Percentiles rank a stretch among this genome's conserved stretches.
Conservation (phyloP, 2,888 invertebrate species). For the Acleris cristana region DNA sequence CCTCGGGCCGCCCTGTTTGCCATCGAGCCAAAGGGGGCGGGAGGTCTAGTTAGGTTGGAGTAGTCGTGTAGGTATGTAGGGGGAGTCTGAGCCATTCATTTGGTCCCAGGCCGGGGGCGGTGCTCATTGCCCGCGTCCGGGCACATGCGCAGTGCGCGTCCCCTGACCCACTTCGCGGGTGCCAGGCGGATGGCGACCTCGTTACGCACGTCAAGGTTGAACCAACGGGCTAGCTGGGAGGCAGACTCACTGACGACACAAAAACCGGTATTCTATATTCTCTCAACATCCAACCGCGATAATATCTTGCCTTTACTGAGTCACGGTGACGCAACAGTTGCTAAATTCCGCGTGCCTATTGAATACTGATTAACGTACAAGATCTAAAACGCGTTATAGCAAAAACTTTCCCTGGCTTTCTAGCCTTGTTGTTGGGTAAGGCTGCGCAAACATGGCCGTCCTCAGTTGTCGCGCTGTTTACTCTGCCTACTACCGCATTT, state of each 20-base stretch:
- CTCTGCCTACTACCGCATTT: slow-evolving; percentile 60
- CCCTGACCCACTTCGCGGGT: slow-evolving; percentile 73
- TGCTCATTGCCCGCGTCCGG: slow-evolving; percentile 79
- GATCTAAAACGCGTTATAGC: slow-evolving; percentile 52
- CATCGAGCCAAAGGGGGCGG: slow-evolving; percentile 59
- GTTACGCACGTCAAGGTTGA: slow-evolving; percentile 71
- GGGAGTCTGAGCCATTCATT: slow-evolving; percentile 73
- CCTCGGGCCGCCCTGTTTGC: slow-evolving; percentile 37
- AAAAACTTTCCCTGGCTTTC: slow-evolving; percentile 57
- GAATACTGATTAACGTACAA: slow-evolving; percentile 66
- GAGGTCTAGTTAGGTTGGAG: slow-evolving; percentile 61
- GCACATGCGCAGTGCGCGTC: slow-evolving; percentile 71
- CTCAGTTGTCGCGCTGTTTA: slow-evolving; percentile 70
- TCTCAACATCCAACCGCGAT: not conserved
- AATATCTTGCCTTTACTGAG: slow-evolving; percentile 42
- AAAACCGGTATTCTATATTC: slow-evolving; percentile 36
- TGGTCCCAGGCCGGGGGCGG: slow-evolving; percentile 73
- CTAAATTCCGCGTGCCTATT: slow-evolving; percentile 59
- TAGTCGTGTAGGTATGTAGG: slow-evolving; percentile 48
- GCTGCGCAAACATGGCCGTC: slow-evolving; percentile 62
- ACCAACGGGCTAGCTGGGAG: slow-evolving; percentile 68
- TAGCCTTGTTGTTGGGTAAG: slow-evolving; percentile 53
- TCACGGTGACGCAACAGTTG: slow-evolving; percentile 62
- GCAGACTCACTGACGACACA: slow-evolving; percentile 75
- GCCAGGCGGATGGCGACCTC: slow-evolving; percentile 66